These are phyloP conservation scores for Amblyteles armatorius DNA, from an alignment of 2,888 invertebrate species.

Conservation along the genomic window DNA sequence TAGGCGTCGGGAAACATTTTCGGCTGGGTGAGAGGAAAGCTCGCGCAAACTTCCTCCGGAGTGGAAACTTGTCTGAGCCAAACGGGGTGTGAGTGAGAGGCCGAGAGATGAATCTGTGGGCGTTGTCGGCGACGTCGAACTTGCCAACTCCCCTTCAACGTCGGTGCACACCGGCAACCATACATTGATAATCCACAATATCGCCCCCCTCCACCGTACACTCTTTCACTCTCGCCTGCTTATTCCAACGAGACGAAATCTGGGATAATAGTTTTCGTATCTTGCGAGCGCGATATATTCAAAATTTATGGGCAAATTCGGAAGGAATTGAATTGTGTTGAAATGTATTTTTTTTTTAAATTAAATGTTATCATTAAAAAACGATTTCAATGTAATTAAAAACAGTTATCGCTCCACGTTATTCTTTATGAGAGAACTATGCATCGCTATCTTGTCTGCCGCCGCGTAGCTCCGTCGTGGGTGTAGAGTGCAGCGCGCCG, in stretches of 20 bases:
- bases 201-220: slow-evolving; percentile 21
- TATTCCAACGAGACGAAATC: slow-evolving; percentile 64
- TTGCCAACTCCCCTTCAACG: slow-evolving; percentile 55
- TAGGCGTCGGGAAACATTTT: slow-evolving; percentile 51
- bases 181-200: slow-evolving; percentile 64
- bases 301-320: neutral
- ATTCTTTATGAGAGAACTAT: neutral
- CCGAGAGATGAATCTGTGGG: slow-evolving; percentile 48
- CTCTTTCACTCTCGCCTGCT: slow-evolving; percentile 53
- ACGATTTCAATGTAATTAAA: neutral
- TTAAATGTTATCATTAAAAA: too few relatives aligned
- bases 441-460: neutral
- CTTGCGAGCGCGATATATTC: slow-evolving; percentile 36
- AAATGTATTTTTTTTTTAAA: too few relatives aligned
- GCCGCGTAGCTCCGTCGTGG: slow-evolving; percentile 13
- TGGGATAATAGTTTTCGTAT: slow-evolving; percentile 65
- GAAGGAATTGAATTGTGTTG: too few relatives aligned
- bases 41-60: slow-evolving; percentile 49
- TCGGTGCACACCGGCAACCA: slow-evolving; percentile 36
- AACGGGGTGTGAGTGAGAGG: slow-evolving; percentile 37
- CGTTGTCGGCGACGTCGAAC: slow-evolving; percentile 60
- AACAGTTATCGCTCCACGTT: neutral
- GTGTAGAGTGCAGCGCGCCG: slow-evolving; percentile 27
- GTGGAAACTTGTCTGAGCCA: slow-evolving; percentile 61
- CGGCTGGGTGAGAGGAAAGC: slow-evolving; percentile 50